Conservation (phyloP, 1,140 invertebrate species). For the Drosophila mojavensis region DNA sequence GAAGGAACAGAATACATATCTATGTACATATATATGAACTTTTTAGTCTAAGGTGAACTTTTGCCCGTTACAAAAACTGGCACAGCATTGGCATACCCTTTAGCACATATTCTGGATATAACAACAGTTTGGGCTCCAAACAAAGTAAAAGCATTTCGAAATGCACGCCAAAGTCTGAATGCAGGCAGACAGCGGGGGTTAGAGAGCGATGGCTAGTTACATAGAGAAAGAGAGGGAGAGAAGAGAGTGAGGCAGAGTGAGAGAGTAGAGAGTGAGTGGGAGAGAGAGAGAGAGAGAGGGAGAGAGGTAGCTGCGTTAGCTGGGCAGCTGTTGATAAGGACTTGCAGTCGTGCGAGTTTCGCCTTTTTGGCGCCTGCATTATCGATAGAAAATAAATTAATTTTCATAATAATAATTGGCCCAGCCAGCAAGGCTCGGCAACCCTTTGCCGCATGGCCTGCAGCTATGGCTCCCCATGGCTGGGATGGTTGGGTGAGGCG, state of each 20-base stretch:
- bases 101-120: neutral
- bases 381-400: slow-evolving; percentile 77
- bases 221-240: neutral
- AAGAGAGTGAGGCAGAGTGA: neutral
- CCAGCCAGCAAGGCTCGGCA: neutral
- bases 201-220: neutral
- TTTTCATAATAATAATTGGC: slow-evolving; percentile 80
- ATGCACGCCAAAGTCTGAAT: slow-evolving; percentile 46
- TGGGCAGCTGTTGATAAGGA: slow-evolving; percentile 63
- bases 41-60: too few relatives aligned
- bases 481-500: neutral
- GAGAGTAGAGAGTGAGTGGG: neutral
- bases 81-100: too few relatives aligned
- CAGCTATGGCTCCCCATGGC: neutral
- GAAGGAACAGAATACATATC: too few relatives aligned
- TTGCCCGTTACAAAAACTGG: too few relatives aligned
- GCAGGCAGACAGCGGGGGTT: slow-evolving; percentile 15
- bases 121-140: slow-evolving; percentile 34
- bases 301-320: neutral
- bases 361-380: slow-evolving; percentile 45
- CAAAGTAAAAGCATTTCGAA: slow-evolving; percentile 61
- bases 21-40: too few relatives aligned
- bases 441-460: slow-evolving; percentile 54
- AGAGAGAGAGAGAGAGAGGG: neutral
- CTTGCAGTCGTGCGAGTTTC: slow-evolving; percentile 12